phyloP scores from a whole-genome alignment of 2,797 vertebrate genomes.

The Rallus crepitans region DNA sequence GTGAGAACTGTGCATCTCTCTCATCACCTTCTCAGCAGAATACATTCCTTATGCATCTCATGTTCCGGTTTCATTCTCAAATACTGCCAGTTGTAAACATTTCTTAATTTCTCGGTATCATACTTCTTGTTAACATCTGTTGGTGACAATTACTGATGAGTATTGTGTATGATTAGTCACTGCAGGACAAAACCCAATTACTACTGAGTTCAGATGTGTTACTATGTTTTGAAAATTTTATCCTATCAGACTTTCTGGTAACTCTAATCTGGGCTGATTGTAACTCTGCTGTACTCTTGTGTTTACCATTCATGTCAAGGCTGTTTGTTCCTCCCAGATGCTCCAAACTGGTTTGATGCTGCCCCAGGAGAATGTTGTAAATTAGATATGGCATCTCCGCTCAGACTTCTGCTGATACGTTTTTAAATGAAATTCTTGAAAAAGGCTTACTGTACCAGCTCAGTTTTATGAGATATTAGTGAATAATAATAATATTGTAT shows the following conservation, averaged over 20 bases:
- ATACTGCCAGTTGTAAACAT: neutral
- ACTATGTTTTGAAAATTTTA: neutral
- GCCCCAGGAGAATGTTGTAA: neutral
- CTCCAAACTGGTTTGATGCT: neutral
- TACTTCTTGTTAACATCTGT: neutral
- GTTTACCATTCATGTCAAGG: neutral
- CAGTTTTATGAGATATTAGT: neutral
- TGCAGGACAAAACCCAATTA: neutral
- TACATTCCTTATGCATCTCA: neutral
- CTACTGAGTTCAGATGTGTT: neutral
- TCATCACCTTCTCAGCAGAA: neutral
- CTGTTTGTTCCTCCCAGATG: neutral
- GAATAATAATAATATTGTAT: neutral
- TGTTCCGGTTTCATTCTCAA: neutral
- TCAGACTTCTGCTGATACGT: neutral
- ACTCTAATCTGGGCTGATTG: neutral
- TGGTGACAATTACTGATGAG: neutral
- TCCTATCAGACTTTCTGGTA: neutral
- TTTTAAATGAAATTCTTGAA: neutral
- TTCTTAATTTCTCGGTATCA: neutral
- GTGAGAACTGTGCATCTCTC: neutral
- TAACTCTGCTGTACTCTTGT: neutral
- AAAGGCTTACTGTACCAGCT: neutral
- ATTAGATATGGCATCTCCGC: neutral
- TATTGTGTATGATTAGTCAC: neutral